These are phyloP conservation scores for Ceriagrion tenellum DNA, from an alignment of 2,888 invertebrate species.

Conservation along the genomic window DNA sequence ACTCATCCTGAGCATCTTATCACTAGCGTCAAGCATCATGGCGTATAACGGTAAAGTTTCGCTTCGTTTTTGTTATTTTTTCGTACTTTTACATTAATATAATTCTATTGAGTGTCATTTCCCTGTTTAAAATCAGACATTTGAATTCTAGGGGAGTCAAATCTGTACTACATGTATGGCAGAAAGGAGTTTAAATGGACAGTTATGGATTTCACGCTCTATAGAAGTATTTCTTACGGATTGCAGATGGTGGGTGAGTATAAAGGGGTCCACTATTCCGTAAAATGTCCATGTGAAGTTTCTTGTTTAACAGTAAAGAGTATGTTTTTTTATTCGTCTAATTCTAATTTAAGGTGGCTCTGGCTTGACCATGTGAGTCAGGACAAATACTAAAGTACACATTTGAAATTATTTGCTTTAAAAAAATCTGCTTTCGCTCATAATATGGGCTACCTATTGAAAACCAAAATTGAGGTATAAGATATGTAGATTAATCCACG, in stretches of 20 bases:
- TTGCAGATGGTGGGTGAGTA: neutral
- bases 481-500: no score
- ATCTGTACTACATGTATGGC: neutral
- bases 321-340: no score
- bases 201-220: neutral
- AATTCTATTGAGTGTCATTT: neutral
- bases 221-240: neutral
- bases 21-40: neutral
- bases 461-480: no score
- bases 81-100: neutral
- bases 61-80: neutral
- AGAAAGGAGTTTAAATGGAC: neutral
- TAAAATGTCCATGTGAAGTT: no score
- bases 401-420: no score
- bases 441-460: no score
- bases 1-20: neutral
- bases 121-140: neutral
- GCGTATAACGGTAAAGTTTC: neutral
- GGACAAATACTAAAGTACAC: no score
- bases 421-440: no score
- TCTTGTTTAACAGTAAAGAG: no score
- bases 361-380: no score
- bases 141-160: neutral
- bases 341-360: no score
- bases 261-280: neutral